Evolutionary conservation across 2,113 vertebrate species (phyloP), one percentile per base, ranked within the genome.

Genomic region (Ameiurus melas): DNA sequence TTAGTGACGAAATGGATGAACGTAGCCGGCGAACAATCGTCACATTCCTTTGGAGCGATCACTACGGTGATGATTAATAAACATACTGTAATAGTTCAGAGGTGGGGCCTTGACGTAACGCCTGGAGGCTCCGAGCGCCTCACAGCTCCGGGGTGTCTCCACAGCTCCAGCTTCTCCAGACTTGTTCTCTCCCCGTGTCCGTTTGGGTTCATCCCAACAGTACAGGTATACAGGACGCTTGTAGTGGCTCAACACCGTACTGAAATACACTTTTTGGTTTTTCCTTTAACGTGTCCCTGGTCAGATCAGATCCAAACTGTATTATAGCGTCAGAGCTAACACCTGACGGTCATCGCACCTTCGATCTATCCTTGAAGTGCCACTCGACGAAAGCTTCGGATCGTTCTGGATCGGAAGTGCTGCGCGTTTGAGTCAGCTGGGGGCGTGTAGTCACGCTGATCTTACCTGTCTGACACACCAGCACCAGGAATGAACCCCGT

Each of bases 391-490:
- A 62, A 43, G 25, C 22, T 47, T 0, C 30, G 33, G 64, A 55
- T 30, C 14, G 30, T 78, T 78, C 73, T 27, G 43, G 22, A 51
- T 16, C 6, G 43, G 25, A 78, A 5, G 27, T 55, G 47, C 14
- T 25, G 53, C 33, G 13, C 58, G 62, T 71, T 27, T n/a, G 27
- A 20, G 33, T 25, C 25, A 62, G 55, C 27, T 36, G n/a, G 68
- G 68, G 20, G 25, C 30, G 30, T 20, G 36, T 3, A 47, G 36
- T 51, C 55, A 64, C 17, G 53, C n/a, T 64, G 20, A 64, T 60
- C 6, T 3, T 36, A 88, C 70, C 33, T 75, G 87, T 75, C 78
- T 57, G 86, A 81, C 22, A 36, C 85, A 81, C 78, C 25, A 68
- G 51, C 9, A 58, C 47, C 68, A 17, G n/a, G 84, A 53, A 73